Evolutionary conservation across 37 sponge, comb jelly and placozoan genomes (phyloP).

Genomic region (Aphrocallistes beatrix): DNA sequence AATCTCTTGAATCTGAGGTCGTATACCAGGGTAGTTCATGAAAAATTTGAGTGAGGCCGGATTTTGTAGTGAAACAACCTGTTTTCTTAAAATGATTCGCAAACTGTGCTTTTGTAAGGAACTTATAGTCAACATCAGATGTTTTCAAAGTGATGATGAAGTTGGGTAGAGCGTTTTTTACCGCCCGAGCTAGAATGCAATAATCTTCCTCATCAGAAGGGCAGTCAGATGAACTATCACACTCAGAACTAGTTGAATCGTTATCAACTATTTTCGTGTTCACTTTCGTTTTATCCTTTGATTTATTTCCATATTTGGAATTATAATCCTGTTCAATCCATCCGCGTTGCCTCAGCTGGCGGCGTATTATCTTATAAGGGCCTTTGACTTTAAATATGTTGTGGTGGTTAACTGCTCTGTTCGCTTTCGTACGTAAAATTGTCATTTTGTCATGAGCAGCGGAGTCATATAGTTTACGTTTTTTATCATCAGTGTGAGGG

Average conservation of each 20-base stretch:
- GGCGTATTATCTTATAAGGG: conserved; percentile 55
- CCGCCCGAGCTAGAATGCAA: conserved; percentile 44
- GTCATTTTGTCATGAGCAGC: not conserved
- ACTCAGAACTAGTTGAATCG: not conserved
- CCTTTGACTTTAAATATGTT: conserved; percentile 63
- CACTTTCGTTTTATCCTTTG: not conserved
- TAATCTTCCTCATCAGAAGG: conserved; percentile 64
- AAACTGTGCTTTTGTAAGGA: conserved; percentile 45
- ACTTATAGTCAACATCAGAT: conserved; percentile 36
- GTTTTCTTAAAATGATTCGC: conserved; percentile 69
- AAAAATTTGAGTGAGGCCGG: conserved; percentile 21
- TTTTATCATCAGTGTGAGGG: not conserved
- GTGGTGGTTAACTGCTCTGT: conserved; percentile 20
- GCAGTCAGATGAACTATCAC: not conserved
- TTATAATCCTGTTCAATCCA: conserved; percentile 79
- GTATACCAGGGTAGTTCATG: conserved; percentile 60
- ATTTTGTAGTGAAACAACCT: conserved; percentile 82
- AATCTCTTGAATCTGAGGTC: conserved; percentile 48
- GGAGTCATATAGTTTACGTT: not conserved
- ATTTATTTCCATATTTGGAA: conserved; percentile 1
- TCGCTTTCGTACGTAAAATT: not conserved
- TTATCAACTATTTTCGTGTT: not conserved
- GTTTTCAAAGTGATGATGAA: conserved; percentile 76
- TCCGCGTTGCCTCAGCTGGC: conserved; percentile 52
- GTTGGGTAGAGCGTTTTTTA: conserved; percentile 49